Evolutionary conservation across 2,113 vertebrate genomes (phyloP), one percentile per base, ranked within the genome.

Genomic region (Lepisosteus oculatus): DNA sequence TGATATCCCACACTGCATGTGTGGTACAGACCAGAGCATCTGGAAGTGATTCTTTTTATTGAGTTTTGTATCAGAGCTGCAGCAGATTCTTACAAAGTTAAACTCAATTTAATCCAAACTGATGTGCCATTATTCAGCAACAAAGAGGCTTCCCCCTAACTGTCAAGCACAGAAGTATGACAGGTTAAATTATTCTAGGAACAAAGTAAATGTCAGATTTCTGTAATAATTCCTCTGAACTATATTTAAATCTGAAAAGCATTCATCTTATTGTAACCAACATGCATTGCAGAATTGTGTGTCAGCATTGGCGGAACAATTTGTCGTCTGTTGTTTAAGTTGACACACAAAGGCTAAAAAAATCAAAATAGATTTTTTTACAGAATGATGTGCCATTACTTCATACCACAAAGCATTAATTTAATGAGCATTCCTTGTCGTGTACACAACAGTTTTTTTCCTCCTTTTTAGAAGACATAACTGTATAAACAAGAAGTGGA

Each of bases 21-120:
- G 76, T 73, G 74, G 85, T 43, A 78, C 8, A 45, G 75, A 78
- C 78, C 83, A 75, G 85, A 84, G 77, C 88, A 88, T 81, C 88
- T 91, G 86, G 87, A 92, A 92, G 81, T 86, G 86, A 84, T 92
- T 82, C 76, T 68, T 11, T 61, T 85, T 88, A 86, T 79, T 89
- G 77, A 55, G 5, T 81, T 83, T 78, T 84, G 86, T 90, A 87
- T 93, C 86, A 84, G 72, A 75, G 76, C 77, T 69, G 68, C 68
- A 73, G 81, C 87, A 73, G 54, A 68, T 14, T 89, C 70, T 82
- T 86, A 89, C 90, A 84, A 88, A 72, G 76, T 79, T 86, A 80
- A 88, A 87, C 85, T 85, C 81, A 89, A 87, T 90, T 79, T 72
- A 84, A 77, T 78, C 76, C 78, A 87, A 83, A 85, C 78, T 83